Percentiles rank a stretch among this genome's conserved stretches.
Evolutionary conservation across 2,888 invertebrate genomes (phyloP).

Genomic region (Pterostichus niger): DNA sequence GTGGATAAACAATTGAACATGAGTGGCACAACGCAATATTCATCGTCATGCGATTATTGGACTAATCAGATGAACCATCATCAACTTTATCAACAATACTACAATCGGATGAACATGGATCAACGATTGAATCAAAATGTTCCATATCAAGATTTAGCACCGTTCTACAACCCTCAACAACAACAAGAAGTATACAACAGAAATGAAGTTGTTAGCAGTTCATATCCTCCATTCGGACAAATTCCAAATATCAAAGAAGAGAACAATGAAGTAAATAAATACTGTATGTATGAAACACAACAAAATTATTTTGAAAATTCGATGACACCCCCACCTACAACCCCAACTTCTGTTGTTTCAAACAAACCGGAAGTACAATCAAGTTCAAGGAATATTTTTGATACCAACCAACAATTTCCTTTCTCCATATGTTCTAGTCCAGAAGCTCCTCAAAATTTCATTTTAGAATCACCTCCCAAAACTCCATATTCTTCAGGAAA

Average conservation of each 20-base stretch:
- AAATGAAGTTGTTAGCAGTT: not conserved
- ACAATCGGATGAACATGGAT: slow-evolving; percentile 51
- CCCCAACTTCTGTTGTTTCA: not conserved
- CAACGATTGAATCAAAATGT: slow-evolving; percentile 6
- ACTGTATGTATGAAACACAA: slow-evolving; percentile 48
- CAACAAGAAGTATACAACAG: slow-evolving; percentile 30
- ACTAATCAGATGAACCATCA: slow-evolving; percentile 67
- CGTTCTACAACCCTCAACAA: slow-evolving; percentile 8
- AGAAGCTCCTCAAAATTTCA: slow-evolving; percentile 21
- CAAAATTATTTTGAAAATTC: slow-evolving; percentile 61
- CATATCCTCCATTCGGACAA: not conserved
- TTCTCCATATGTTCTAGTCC: too few relatives aligned
- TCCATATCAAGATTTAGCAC: slow-evolving; percentile 36
- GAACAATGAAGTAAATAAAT: slow-evolving; percentile 34
- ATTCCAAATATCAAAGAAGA: slow-evolving; percentile 46
- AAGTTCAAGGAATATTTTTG: not conserved
- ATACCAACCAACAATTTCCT: slow-evolving; percentile 4
- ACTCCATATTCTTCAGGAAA: slow-evolving; percentile 51
- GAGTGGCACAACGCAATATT: slow-evolving; percentile 73
- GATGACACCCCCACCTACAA: slow-evolving; percentile 57
- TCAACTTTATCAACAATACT: slow-evolving; percentile 65
- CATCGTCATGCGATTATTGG: slow-evolving; percentile 71
- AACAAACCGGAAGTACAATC: too few relatives aligned
- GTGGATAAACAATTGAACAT: slow-evolving; percentile 69
- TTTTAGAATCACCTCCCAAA: slow-evolving; percentile 63